Conservation (phyloP, 2,888 invertebrate genomes). For the Eupithecia subfuscata region DNA sequence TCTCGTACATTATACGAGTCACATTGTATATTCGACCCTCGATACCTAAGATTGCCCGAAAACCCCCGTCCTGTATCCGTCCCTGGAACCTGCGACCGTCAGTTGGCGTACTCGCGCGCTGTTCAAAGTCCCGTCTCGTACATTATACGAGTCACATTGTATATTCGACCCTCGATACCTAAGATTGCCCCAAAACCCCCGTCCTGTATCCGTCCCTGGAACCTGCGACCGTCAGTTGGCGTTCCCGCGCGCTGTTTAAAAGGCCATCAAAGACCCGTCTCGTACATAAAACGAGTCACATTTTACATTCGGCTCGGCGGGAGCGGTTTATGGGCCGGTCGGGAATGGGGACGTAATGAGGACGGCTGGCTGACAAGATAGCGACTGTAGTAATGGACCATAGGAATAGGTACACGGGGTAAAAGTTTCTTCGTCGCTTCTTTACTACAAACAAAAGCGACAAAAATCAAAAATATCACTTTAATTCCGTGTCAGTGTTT, state of each 20-base stretch:
- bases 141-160: slow-evolving; percentile 72
- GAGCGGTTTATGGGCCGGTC: slow-evolving; percentile 68
- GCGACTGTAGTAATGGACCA: slow-evolving; percentile 9
- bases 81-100: slow-evolving; percentile 33
- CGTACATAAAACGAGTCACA: slow-evolving; percentile 70
- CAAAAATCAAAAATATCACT: too few species aligned
- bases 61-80: neutral
- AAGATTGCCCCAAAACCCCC: neutral
- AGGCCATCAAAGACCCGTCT: slow-evolving; percentile 69
- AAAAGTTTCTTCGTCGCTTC: too few species aligned
- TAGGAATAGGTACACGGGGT: neutral
- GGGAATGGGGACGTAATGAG: slow-evolving; percentile 75
- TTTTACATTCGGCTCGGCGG: slow-evolving; percentile 70
- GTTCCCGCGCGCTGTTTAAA: slow-evolving; percentile 55
- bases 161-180: slow-evolving; percentile 59
- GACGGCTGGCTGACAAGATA: slow-evolving; percentile 50
- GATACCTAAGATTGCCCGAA: neutral
- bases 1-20: slow-evolving; percentile 67
- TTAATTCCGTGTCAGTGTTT: too few species aligned
- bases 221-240: slow-evolving; percentile 35
- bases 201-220: neutral
- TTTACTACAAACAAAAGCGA: too few species aligned
- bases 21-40: slow-evolving; percentile 70
- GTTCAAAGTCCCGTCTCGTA: slow-evolving; percentile 56
- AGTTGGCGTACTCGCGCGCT: slow-evolving; percentile 41